Evolutionary conservation across 2,888 invertebrate genomes (phyloP).

Genomic region (Hypercompe scribonia): DNA sequence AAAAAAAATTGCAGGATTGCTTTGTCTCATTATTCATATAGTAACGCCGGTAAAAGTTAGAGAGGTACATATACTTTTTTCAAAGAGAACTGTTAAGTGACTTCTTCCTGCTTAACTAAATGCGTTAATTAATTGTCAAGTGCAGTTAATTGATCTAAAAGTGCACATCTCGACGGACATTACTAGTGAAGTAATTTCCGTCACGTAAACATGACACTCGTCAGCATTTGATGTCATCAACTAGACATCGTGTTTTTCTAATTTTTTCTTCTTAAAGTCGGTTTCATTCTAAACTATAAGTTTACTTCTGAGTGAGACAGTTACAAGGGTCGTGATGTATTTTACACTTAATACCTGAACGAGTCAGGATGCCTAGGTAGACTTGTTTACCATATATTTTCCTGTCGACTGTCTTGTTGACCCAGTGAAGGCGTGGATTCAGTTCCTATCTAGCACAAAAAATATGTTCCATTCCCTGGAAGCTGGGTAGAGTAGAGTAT

Average conservation of each 20-base stretch:
- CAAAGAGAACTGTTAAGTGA: neutral
- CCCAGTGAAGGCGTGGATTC: neutral
- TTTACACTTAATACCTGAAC: neutral
- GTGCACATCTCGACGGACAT: neutral
- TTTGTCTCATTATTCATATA: too few relatives aligned
- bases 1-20: too few relatives aligned
- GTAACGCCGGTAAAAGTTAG: too few relatives aligned
- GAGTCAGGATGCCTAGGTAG: neutral
- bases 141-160: neutral
- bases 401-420: neutral
- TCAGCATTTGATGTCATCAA: neutral
- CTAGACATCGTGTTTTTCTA: neutral
- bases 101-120: neutral
- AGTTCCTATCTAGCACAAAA: neutral
- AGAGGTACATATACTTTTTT: too few relatives aligned
- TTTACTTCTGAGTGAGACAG: neutral
- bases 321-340: neutral
- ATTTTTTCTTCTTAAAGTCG: neutral
- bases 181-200: neutral
- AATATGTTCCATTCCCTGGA: too few relatives aligned
- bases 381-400: neutral
- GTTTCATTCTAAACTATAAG: neutral
- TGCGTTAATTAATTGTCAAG: neutral
- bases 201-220: neutral
- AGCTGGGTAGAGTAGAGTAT: too few relatives aligned